These are phyloP conservation scores for Heteromurus nitidus DNA, from an alignment of 2,888 invertebrate species.

Conservation along the genomic window DNA sequence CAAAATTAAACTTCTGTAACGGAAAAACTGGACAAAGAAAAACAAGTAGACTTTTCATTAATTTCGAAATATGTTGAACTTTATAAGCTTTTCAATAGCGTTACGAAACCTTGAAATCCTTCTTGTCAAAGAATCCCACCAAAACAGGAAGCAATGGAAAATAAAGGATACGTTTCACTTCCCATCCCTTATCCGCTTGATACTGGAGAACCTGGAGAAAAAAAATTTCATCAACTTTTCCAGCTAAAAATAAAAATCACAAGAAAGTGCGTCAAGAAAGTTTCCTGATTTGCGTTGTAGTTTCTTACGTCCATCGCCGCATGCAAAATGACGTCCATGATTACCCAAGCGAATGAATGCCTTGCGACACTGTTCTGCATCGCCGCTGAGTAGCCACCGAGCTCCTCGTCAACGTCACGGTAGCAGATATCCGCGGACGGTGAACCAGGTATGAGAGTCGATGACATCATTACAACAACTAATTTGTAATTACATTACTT, in stretches of 20 bases:
- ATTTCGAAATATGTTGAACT: neutral
- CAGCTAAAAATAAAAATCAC: neutral
- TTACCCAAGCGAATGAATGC: neutral
- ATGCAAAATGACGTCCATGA: neutral
- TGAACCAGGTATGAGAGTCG: conserved; percentile 1
- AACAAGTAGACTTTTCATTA: neutral
- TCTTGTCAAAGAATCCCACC: neutral
- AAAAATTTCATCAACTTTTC: neutral
- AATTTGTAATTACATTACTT: neutral
- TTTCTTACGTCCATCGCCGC: neutral
- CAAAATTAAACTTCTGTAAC: neutral
- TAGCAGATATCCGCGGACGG: neutral
- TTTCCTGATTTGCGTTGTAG: neutral
- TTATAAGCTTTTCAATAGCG: neutral
- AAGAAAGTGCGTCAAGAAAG: no score
- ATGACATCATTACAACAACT: neutral
- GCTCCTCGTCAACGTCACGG: neutral
- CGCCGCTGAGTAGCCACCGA: neutral
- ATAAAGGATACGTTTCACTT: neutral
- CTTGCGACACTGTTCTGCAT: neutral
- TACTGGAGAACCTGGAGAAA: neutral
- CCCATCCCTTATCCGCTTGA: neutral
- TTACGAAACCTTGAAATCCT: conserved; percentile 7
- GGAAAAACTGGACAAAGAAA: conserved; percentile 10
- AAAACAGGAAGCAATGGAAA: conserved; percentile 15